Percentiles rank a stretch among this genome's conserved stretches.
phyloP scores from a whole-genome alignment of 2,113 vertebrate species.

The Cyprinodon brontotheroides region DNA sequence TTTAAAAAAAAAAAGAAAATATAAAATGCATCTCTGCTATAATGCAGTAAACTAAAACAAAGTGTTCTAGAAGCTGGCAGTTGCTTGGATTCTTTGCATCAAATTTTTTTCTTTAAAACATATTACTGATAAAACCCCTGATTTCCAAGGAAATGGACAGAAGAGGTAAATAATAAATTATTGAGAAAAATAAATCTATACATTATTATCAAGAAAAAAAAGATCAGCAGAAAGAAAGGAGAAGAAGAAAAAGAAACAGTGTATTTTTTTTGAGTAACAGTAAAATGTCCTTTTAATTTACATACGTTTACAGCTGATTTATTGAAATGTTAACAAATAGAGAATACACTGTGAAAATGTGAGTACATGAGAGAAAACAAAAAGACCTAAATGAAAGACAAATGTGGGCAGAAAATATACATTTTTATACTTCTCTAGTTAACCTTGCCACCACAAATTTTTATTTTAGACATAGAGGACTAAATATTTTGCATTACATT shows the following conservation, averaged over 20 bases:
- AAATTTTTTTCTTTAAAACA: neutral
- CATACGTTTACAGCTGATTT: slow-evolving; percentile 61
- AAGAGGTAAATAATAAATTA: too few species aligned
- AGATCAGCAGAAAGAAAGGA: slow-evolving; percentile 40
- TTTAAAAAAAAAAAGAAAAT: too few species aligned
- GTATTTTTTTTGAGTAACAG: too few species aligned
- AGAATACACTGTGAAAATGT: slow-evolving; percentile 11
- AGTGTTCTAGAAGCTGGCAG: neutral
- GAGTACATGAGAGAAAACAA: slow-evolving; percentile 16
- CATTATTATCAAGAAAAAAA: slow-evolving; percentile 2
- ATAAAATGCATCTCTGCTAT: too few species aligned
- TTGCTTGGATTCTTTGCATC: neutral
- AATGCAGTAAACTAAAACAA: too few species aligned
- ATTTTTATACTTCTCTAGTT: slow-evolving; percentile 68
- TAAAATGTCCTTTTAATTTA: too few species aligned
- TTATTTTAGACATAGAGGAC: slow-evolving; percentile 59
- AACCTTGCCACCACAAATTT: slow-evolving; percentile 59
- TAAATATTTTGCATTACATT: slow-evolving; percentile 55
- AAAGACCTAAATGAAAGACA: slow-evolving; percentile 19
- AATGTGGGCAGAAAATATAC: slow-evolving; percentile 64
- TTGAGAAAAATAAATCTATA: too few species aligned
- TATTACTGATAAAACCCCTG: slow-evolving; percentile 26
- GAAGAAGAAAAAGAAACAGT: slow-evolving; percentile 14
- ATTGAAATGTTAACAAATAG: slow-evolving; percentile 58
- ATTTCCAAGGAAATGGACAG: slow-evolving; percentile 16